These are phyloP conservation scores for Drosophila bocqueti DNA, from an alignment of 1,140 invertebrate species.

Conservation along the genomic window DNA sequence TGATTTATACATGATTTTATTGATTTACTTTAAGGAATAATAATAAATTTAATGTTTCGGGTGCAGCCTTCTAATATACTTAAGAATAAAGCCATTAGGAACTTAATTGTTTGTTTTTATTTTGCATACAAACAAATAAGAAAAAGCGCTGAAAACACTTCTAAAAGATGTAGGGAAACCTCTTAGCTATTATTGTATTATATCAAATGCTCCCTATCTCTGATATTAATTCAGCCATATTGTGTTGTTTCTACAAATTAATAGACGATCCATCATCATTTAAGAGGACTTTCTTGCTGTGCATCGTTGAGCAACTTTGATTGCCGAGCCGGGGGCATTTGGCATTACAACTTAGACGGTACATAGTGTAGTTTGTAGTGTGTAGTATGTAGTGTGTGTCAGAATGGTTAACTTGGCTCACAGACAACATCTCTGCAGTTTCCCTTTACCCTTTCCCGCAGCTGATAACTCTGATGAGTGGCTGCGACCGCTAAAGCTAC, in stretches of 20 bases:
- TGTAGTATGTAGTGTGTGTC: constrained; percentile 14
- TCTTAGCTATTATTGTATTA: neutral
- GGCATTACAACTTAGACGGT: constrained; percentile 31
- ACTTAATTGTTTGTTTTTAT: neutral
- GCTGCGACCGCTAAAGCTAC: constrained; percentile 26
- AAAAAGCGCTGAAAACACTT: neutral
- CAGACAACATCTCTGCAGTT: constrained; percentile 15
- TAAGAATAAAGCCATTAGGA: neutral
- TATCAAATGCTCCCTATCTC: neutral
- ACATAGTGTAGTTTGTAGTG: neutral
- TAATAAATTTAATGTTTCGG: neutral
- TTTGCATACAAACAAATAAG: neutral
- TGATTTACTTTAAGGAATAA: neutral
- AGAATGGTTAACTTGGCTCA: constrained; percentile 61
- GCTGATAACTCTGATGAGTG: constrained; percentile 31
- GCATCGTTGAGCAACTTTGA: constrained; percentile 49
- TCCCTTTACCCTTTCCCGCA: neutral
- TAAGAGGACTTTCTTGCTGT: constrained; percentile 19
- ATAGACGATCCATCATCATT: constrained; percentile 22
- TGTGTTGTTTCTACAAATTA: neutral
- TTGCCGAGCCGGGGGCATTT: constrained; percentile 61
- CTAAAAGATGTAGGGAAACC: rapidly evolving
- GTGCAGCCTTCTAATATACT: too few species aligned
- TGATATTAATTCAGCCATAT: neutral
- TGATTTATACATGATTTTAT: too few species aligned